These are phyloP conservation scores for Oscheius sp. DNA, from an alignment of 2,888 invertebrate genomes.

Conservation along the genomic window DNA sequence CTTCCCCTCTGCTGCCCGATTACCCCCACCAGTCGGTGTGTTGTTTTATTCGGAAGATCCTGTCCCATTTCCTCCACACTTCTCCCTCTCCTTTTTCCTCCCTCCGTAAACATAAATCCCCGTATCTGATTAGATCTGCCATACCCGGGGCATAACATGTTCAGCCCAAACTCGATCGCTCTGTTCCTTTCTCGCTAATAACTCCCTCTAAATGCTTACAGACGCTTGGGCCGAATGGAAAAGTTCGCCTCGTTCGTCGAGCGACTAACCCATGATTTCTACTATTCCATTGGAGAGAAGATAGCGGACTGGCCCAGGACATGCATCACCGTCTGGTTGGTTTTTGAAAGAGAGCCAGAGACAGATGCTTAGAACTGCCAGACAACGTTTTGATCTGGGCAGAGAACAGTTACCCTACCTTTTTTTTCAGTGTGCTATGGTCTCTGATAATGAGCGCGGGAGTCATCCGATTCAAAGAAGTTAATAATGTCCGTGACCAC, in stretches of 20 bases:
- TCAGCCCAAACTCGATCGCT: conserved; percentile 19
- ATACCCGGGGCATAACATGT: conserved; percentile 16
- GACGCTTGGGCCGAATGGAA: conserved; percentile 37
- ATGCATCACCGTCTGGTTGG: conserved; percentile 60
- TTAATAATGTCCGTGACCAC: conserved; percentile 72
- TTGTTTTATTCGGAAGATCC: neutral
- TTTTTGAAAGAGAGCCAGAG: neutral
- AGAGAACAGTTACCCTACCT: neutral
- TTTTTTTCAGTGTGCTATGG: conserved; percentile 57
- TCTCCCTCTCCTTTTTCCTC: neutral
- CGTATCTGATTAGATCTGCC: conserved; percentile 23
- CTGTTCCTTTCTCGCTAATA: conserved; percentile 9
- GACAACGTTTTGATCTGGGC: neutral
- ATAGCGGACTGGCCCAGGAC: conserved; percentile 62
- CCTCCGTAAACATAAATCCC: conserved; percentile 22
- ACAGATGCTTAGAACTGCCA: neutral
- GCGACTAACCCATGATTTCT: conserved; percentile 59
- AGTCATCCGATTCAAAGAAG: conserved; percentile 68
- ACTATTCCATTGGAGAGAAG: conserved; percentile 62
- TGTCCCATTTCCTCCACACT: conserved; percentile 9
- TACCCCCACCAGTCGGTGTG: too few species aligned
- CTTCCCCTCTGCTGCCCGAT: too few species aligned
- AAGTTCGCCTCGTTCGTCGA: conserved; percentile 40
- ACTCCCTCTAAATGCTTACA: conserved; percentile 7
- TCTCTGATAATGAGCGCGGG: conserved; percentile 61